A percentile compares a stretch with the other conserved stretches of the same genome.
Conservation (phyloP, 2,797 vertebrate species). For the Coregonus ussuriensis region DNA sequence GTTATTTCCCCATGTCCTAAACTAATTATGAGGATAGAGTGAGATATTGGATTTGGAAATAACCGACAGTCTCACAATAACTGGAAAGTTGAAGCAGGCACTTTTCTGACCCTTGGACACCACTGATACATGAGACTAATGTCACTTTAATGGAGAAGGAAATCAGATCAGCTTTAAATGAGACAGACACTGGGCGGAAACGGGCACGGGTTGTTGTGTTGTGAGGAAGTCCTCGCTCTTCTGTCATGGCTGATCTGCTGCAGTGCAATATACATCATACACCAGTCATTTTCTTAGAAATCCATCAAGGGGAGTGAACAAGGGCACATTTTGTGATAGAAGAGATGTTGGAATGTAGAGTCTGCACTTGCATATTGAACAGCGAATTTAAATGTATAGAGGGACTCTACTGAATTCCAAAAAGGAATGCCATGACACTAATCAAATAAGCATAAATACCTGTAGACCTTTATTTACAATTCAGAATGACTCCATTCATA, state of each 20-base stretch:
- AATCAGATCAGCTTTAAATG: constrained; percentile 67
- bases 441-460: constrained; percentile 69
- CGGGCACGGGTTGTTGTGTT: constrained; percentile 20
- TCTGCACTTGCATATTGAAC: not conserved
- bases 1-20: constrained; percentile 48
- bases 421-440: constrained; percentile 23
- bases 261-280: constrained; percentile 82
- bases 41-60: constrained; percentile 16
- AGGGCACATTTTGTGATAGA: not conserved
- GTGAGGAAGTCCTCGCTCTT: constrained; percentile 38
- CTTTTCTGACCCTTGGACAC: constrained; percentile 57
- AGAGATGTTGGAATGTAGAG: not conserved
- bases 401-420: not conserved
- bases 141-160: constrained; percentile 69
- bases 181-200: constrained; percentile 39
- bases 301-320: too few species aligned
- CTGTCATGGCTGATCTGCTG: constrained; percentile 19
- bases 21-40: constrained; percentile 60
- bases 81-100: constrained; percentile 48
- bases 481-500: constrained; percentile 68
- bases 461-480: constrained; percentile 76
- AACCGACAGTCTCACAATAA: constrained; percentile 52
- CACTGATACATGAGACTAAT: constrained; percentile 64
- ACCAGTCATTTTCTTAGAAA: too few species aligned
- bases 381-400: not conserved